Percentiles rank a stretch among this genome's conserved stretches.
Evolutionary conservation across 2,888 invertebrate species (phyloP).

Genomic region (Slavum lentiscoides): DNA sequence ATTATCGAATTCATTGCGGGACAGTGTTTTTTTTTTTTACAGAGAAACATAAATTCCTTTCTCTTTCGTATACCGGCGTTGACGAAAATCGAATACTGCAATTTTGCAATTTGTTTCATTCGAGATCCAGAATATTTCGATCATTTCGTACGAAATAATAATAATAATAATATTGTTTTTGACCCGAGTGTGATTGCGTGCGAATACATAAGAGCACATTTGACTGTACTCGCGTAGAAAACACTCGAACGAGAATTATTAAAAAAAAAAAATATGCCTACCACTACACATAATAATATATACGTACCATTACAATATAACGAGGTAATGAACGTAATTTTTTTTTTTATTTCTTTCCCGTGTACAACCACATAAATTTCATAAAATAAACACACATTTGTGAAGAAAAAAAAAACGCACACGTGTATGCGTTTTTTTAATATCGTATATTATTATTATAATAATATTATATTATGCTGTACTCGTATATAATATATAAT

Average conservation of each 20-base stretch:
- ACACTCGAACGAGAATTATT: too few relatives aligned
- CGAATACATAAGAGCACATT: too few relatives aligned
- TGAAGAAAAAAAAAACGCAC: neutral
- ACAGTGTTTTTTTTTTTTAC: conserved; percentile 10
- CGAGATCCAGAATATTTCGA: neutral
- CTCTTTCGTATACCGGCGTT: conserved; percentile 1
- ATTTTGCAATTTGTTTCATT: neutral
- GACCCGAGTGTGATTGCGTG: neutral
- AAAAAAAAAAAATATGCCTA: too few relatives aligned
- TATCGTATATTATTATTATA: neutral
- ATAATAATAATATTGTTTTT: neutral
- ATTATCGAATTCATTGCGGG: conserved; percentile 23
- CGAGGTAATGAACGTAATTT: too few relatives aligned
- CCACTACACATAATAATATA: too few relatives aligned
- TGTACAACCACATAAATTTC: too few relatives aligned
- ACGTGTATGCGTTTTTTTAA: neutral
- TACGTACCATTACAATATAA: too few relatives aligned
- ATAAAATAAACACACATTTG: too few relatives aligned
- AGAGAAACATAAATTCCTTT: conserved; percentile 6
- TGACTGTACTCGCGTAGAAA: too few relatives aligned
- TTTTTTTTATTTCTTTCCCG: too few relatives aligned
- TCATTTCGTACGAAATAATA: neutral
- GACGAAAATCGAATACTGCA: neutral
- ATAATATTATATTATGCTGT: too few relatives aligned
- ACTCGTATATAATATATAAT: too few relatives aligned